Evolutionary conservation across 2,797 vertebrate species (phyloP), one percentile per base, ranked within the genome.

Genomic region (Jordanella pulchra): DNA sequence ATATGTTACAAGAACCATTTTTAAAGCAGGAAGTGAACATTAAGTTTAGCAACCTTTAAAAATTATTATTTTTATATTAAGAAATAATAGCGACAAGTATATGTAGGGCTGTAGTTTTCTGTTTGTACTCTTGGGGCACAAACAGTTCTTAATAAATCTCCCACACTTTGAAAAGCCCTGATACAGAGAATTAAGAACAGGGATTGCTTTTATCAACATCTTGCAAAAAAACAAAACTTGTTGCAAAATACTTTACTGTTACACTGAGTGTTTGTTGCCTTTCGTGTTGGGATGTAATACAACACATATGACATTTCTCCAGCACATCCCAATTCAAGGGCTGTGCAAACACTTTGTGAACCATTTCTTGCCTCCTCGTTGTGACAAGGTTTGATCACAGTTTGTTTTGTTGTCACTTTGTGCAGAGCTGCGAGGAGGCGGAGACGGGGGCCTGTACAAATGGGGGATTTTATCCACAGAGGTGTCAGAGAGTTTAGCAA

Each of bases 401-500:
- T 78, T 77, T 77, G 83, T 88, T 89, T 85, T 84, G 79, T 87
- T 87, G 76, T 79, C 65, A 80, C 82, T 84, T 76, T 74, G 77
- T 77, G 80, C 80, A 1, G 80, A 73, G 47, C 47, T 67, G 75
- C 42, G 72, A 80, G 51, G 64, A 80, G 75, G 77, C 47, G 21
- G 74, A 72, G 84, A 82, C 47, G 69, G 47, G 13, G 72, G 79
- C 28, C 66, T 64, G 65, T 66, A 75, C 73, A 84, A 86, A 87
- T 72, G 71, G 76, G 35, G 84, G 80, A 50, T 81, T 89, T 91
- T 80, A 84, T 84, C 81, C 78, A 78, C 2, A 65, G 86, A 86
- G 82, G 88, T 89, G 90, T 87, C 87, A 89, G 84, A 80, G 89
- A 93, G 89, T 93, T 94, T 89, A 93, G 89, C 88, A 92, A 94